phyloP scores from a whole-genome alignment of 1,140 invertebrate genomes.

The Zaprionus lachaisei region DNA sequence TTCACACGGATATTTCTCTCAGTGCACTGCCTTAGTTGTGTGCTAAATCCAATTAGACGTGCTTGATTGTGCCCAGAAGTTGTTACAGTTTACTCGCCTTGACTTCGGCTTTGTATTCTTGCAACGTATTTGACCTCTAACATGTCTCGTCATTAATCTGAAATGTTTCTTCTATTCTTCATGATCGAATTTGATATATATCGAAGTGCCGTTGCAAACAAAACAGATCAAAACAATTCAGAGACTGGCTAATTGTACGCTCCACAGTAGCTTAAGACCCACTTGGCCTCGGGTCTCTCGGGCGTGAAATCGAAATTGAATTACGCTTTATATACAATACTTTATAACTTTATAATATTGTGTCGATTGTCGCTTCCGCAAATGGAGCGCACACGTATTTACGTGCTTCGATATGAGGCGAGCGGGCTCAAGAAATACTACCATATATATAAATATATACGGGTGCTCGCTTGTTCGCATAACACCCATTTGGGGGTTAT shows the following conservation, averaged over 20 bases:
- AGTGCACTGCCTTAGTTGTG: conserved; percentile 7
- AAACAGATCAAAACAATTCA: conserved; percentile 59
- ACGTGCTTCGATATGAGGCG: conserved; percentile 48
- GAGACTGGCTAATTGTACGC: conserved; percentile 50
- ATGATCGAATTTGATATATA: conserved; percentile 26
- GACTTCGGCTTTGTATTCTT: conserved; percentile 56
- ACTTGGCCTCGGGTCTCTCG: conserved; percentile 51
- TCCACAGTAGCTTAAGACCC: conserved; percentile 45
- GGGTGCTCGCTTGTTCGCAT: conserved; percentile 16
- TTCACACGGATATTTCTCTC: background rate
- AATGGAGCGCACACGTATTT: conserved; percentile 26
- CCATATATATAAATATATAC: conserved; percentile 4
- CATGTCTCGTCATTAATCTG: conserved; percentile 16
- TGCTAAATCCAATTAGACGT: conserved; percentile 47
- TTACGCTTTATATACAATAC: conserved; percentile 46
- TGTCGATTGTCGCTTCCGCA: conserved; percentile 58
- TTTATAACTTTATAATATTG: conserved; percentile 21
- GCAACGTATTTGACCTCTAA: conserved; percentile 46
- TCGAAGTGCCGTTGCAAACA: conserved; percentile 54
- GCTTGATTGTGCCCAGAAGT: conserved; percentile 47
- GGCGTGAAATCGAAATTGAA: conserved; percentile 65
- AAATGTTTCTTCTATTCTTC: conserved; percentile 20
- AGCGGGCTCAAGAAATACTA: background rate
- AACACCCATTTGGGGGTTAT: conserved; percentile 59
- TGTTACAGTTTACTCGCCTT: conserved; percentile 55